phyloP scores from a whole-genome alignment of 37 sponge, comb jelly and placozoan genomes.

The Ianthella basta region DNA sequence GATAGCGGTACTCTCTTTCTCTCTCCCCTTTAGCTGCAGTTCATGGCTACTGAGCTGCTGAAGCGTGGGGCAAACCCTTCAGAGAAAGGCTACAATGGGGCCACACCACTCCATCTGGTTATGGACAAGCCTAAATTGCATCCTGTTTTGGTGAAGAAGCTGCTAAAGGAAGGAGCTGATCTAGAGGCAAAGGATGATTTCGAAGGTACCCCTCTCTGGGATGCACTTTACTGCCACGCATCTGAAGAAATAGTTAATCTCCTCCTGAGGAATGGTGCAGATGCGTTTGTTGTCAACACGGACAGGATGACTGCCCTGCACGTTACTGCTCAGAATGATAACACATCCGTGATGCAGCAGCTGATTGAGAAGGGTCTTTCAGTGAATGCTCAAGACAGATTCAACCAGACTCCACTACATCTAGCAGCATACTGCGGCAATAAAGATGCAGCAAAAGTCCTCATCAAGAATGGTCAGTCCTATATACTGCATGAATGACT shows the following conservation, averaged over 20 bases:
- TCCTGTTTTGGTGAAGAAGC: conserved; percentile 1
- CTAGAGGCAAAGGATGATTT: conserved; percentile 2
- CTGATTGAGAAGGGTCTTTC: conserved; percentile 11
- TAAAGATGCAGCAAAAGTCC: background rate
- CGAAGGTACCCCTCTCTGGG: conserved; percentile 7
- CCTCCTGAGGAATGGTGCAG: background rate
- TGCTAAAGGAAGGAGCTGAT: conserved; percentile 28
- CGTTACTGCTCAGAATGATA: conserved; percentile 6
- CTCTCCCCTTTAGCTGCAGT: background rate
- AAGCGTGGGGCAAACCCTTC: conserved; percentile 24
- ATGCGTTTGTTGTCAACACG: background rate
- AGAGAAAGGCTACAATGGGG: background rate
- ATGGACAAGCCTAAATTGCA: background rate
- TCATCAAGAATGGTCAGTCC: background rate
- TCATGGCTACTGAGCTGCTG: conserved; percentile 1
- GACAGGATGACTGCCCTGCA: conserved; percentile 20
- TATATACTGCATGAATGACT: no score
- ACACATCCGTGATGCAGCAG: background rate
- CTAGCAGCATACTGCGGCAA: conserved; percentile 9
- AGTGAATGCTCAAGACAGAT: conserved; percentile 2
- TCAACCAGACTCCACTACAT: conserved; percentile 11
- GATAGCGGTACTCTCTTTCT: no score
- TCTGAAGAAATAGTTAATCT: background rate
- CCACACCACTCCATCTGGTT: conserved; percentile 6
- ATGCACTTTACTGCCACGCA: background rate